Evolutionary conservation across 2,888 invertebrate genomes (phyloP), one percentile per base, ranked within the genome.

Genomic region (Aspidiotus rigidus): DNA sequence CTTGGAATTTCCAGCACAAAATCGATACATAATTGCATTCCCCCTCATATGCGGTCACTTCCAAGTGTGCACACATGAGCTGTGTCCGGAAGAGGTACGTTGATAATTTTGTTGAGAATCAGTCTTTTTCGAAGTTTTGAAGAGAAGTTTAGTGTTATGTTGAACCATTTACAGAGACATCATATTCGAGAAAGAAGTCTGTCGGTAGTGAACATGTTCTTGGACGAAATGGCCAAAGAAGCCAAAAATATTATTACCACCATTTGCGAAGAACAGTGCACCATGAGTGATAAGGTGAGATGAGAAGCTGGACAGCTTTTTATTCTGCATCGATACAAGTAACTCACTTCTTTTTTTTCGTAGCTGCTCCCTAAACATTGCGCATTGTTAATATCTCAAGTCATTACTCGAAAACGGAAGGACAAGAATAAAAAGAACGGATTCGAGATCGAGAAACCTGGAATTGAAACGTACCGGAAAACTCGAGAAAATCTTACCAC

Each of bases 161-260:
- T 28, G 28, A 28, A 28, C 28, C 1, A 49, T 40, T 60, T 60
- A 54, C 75, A 82, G 82, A 84, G 96, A 69, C 94, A 96, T 79
- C 96, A 96, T 75, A 96, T 98, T 71, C 85, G 96, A 67, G 96
- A 97, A 75, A 84, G 96, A 72, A 95, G 95, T 76, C 82, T 99
- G 28, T 95, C 93, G 41, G 92, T 97, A 56, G 97, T 98, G 0
- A 97, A 98, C 76, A 90, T 94, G 83, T 98, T 95, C 77, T 81
- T 99, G 69, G 98, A 99, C 77, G 97, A 99, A 81, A 97, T 99
- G 92, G 93, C 97, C 0, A 96, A 96, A 78, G 97, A 98, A 79
- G 95, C 95, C 0, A 96, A 97, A 78, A 97, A 97, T 77, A 97
- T 99, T 54, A 95, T 99, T 60, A 96, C 96, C 1, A 93, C 96